Percentiles rank a stretch among this genome's conserved stretches.
phyloP scores from a whole-genome alignment of 2,888 invertebrate genomes.

The Lamproptera curius region DNA sequence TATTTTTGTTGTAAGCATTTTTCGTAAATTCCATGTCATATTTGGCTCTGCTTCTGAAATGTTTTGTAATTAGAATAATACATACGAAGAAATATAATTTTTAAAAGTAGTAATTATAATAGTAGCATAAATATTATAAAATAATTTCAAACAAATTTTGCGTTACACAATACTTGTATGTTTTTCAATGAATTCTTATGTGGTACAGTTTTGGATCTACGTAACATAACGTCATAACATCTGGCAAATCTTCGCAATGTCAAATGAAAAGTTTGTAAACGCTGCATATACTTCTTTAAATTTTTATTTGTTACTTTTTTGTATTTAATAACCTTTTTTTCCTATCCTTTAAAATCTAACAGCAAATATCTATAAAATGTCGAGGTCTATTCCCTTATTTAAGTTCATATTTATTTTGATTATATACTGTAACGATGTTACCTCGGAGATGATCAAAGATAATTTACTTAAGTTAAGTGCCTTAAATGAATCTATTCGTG shows the following conservation, averaged over 20 bases:
- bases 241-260: conserved; percentile 6
- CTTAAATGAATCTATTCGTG: conserved; percentile 17
- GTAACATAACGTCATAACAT: conserved; percentile 6
- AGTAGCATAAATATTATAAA: too few relatives aligned
- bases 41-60: too few relatives aligned
- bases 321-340: conserved; percentile 13
- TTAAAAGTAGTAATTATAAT: too few relatives aligned
- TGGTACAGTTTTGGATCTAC: too few relatives aligned
- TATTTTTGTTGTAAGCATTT: too few relatives aligned
- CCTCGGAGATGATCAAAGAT: conserved; percentile 25
- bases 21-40: too few relatives aligned
- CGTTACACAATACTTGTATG: too few relatives aligned
- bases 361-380: conserved; percentile 33
- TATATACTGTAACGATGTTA: conserved; percentile 29
- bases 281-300: conserved; percentile 1
- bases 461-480: conserved; percentile 15
- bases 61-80: too few relatives aligned
- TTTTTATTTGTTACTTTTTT: conserved; percentile 11
- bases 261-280: neutral
- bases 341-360: conserved; percentile 16
- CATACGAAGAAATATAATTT: too few relatives aligned
- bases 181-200: too few relatives aligned
- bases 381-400: conserved; percentile 32
- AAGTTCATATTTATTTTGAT: conserved; percentile 36
- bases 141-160: too few relatives aligned